Evolutionary conservation across 2,888 invertebrate species (phyloP), one percentile per base, ranked within the genome.

Genomic region (Cerceris ruficornis): DNA sequence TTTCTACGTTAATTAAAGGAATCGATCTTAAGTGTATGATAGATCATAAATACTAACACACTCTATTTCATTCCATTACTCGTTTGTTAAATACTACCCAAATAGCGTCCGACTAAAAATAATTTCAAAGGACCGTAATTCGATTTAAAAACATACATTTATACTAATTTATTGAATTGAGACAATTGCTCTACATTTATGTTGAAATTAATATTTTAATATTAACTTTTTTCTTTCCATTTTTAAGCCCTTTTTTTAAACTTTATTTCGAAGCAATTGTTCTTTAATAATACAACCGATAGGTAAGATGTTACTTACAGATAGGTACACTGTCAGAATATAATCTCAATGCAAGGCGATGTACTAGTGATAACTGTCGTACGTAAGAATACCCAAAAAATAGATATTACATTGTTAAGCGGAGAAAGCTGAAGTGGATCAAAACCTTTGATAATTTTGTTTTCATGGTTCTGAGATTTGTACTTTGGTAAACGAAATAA

Each of bases 291-390:
- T 50, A n/a, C 6, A 50, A 46, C 9, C 1, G 46, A 7, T 50
- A 50, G 50, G 1, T n/a, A 50, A n/a, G n/a, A 50, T 50, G 50
- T 50, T 50, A 50, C 50, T 50, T n/a, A 50, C 50, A n/a, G 6
- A 55, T 55, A 60, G 15, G 15, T 66, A 66, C 49, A 54, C 28
- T 28, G 73, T 62, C 57, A 8, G 69, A 67, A 67, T n/a, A 58
- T n/a, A 54, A 11, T 59, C 49, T 75, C 80, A 83, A 83, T 83
- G 83, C 83, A 83, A 83, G 83, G 76, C 54, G 81, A 83, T 83
- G 83, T 81, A 72, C 83, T 83, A 83, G 58, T 39, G 28, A 62
- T 58, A 81, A 79, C 66, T 71, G 17, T 74, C 73, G 73, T 74
- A 71, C 58, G 70, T 78, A 68, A 70, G 68, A 28, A 69, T 70